phyloP scores from a whole-genome alignment of 2,113 vertebrate species.

The Recurvirostra avosetta region DNA sequence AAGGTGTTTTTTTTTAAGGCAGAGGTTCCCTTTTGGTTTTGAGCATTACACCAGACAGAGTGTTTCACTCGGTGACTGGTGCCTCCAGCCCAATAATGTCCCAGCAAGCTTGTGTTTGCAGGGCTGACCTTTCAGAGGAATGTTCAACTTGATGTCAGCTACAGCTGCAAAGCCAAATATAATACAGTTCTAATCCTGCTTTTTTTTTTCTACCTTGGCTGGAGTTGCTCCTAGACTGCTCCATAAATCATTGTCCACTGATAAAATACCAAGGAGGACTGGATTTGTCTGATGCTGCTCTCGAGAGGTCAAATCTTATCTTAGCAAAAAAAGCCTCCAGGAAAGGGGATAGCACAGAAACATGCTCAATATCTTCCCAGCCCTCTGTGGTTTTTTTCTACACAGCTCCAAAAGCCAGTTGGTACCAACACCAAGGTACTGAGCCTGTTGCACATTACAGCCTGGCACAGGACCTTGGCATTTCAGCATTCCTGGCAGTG shows the following conservation, averaged over 20 bases:
- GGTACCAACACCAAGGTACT: not conserved
- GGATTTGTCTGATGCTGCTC: not conserved
- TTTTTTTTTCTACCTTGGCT: not conserved
- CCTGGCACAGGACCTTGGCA: not conserved
- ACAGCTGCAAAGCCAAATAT: not conserved
- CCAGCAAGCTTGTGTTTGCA: not conserved
- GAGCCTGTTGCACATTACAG: not conserved
- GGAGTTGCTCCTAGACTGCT: not conserved
- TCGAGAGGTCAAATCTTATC: slow-evolving; percentile 16
- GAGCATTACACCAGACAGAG: not conserved
- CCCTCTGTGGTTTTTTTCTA: not conserved
- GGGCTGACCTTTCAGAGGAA: not conserved
- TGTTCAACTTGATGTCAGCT: not conserved
- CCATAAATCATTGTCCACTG: not conserved
- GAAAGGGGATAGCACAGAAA: not conserved
- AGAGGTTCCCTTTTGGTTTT: not conserved
- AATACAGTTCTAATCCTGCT: not conserved
- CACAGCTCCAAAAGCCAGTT: not conserved
- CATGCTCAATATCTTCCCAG: not conserved
- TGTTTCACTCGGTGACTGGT: not conserved
- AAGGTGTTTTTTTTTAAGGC: accelerated
- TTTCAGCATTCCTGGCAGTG: not conserved
- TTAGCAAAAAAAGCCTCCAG: not conserved
- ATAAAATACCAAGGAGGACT: not conserved
- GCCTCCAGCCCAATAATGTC: not conserved